phyloP scores from a whole-genome alignment of 2,888 invertebrate species.

The Scaeva pyrastri region DNA sequence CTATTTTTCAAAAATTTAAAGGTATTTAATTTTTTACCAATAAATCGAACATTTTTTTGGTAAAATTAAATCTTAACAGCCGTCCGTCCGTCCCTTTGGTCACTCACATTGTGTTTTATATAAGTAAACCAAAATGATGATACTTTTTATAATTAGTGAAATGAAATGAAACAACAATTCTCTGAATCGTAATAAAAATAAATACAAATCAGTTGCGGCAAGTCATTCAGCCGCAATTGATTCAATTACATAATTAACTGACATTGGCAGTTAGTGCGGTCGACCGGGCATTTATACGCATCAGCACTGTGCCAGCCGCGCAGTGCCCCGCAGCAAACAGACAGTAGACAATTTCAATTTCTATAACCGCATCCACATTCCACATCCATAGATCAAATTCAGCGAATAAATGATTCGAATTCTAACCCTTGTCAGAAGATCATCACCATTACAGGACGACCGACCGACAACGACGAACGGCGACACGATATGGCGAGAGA shows the following conservation, averaged over 20 bases:
- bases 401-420: slow-evolving; percentile 66
- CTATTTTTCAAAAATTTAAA: no score
- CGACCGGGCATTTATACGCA: slow-evolving; percentile 27
- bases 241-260: slow-evolving; percentile 76
- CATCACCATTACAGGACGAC: slow-evolving; percentile 33
- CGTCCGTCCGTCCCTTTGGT: not conserved
- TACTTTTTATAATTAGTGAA: slow-evolving; percentile 66
- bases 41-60: not conserved
- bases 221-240: slow-evolving; percentile 74
- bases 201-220: slow-evolving; percentile 69
- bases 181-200: slow-evolving; percentile 53
- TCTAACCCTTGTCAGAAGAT: slow-evolving; percentile 70
- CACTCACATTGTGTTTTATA: not conserved
- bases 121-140: not conserved
- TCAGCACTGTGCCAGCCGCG: no score
- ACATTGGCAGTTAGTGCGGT: slow-evolving; percentile 70
- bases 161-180: slow-evolving; percentile 61
- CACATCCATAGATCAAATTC: slow-evolving; percentile 54
- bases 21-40: no score
- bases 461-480: not conserved
- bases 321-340: slow-evolving; percentile 17
- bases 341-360: slow-evolving; percentile 25
- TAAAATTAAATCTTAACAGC: not conserved
- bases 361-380: slow-evolving; percentile 2
- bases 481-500: slow-evolving; percentile 8